Conservation (phyloP, 30 jellyfish, hydroid and myxozoan genomes). For the Chrysaora quinquecirrha region DNA sequence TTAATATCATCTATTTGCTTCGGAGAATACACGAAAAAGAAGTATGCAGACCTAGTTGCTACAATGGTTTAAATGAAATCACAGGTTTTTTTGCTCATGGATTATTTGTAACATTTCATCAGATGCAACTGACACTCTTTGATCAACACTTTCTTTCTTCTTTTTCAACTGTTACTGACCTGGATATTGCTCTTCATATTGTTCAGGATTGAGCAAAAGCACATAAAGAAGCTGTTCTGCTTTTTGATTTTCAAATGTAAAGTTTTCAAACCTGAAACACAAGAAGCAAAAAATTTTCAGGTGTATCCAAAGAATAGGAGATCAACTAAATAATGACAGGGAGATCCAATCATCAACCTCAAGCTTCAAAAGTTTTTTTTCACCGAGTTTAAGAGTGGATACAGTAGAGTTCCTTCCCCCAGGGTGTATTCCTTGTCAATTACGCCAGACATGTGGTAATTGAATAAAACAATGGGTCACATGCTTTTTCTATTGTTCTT, state of each 20-base stretch:
- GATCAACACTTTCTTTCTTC: background rate
- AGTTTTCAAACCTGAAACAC: background rate
- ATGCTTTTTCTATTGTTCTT: too few relatives aligned
- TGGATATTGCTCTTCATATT: background rate
- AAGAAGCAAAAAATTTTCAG: background rate
- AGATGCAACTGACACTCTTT: background rate
- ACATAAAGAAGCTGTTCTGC: background rate
- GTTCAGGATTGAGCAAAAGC: conserved; percentile 1
- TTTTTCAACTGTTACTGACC: background rate
- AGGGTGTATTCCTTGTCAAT: too few relatives aligned
- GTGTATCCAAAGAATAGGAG: background rate
- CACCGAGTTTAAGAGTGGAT: too few relatives aligned
- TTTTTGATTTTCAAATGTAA: background rate
- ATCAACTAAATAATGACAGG: background rate
- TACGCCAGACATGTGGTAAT: too few relatives aligned
- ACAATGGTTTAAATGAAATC: background rate
- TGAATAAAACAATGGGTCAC: too few relatives aligned
- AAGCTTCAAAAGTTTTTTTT: too few relatives aligned
- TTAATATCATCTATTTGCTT: background rate
- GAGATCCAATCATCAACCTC: background rate
- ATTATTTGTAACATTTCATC: background rate
- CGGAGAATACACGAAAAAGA: background rate
- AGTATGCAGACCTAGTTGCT: conserved; percentile 4
- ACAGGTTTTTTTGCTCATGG: background rate
- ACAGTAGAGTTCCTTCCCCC: too few relatives aligned